Conservation (phyloP, 2,888 invertebrate genomes). For the Netelia fuscicornis region DNA sequence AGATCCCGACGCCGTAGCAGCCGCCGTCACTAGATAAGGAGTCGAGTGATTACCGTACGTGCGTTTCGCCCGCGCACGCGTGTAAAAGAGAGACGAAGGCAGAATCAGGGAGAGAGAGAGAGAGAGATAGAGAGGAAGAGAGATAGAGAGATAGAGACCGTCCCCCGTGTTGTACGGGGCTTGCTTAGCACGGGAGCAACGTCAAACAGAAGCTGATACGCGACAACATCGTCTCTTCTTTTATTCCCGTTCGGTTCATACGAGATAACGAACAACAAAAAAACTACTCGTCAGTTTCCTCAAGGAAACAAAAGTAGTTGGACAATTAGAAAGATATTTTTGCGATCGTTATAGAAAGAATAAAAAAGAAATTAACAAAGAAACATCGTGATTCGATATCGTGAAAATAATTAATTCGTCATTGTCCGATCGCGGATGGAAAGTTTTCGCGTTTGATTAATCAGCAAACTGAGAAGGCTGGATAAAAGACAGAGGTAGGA, state of each 20-base stretch:
- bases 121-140: neutral
- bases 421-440: neutral
- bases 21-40: conserved; percentile 78
- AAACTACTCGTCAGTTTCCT: neutral
- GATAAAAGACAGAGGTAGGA: neutral
- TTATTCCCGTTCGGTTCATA: neutral
- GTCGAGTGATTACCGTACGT: conserved; percentile 68
- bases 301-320: neutral
- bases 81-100: conserved; percentile 32
- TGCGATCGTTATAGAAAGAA: neutral
- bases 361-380: neutral
- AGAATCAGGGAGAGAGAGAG: neutral
- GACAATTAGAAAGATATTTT: neutral
- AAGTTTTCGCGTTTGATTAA: conserved; percentile 33
- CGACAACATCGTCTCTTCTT: neutral
- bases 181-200: conserved; percentile 18
- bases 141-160: conserved; percentile 9
- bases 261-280: neutral
- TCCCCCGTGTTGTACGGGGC: neutral
- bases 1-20: conserved; percentile 58
- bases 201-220: conserved; percentile 28
- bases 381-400: no score
- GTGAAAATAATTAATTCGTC: neutral
- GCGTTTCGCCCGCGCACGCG: conserved; percentile 51
- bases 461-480: conserved; percentile 12